Conservation (phyloP, 2,113 vertebrate genomes). For the Chaetodon auriga region DNA sequence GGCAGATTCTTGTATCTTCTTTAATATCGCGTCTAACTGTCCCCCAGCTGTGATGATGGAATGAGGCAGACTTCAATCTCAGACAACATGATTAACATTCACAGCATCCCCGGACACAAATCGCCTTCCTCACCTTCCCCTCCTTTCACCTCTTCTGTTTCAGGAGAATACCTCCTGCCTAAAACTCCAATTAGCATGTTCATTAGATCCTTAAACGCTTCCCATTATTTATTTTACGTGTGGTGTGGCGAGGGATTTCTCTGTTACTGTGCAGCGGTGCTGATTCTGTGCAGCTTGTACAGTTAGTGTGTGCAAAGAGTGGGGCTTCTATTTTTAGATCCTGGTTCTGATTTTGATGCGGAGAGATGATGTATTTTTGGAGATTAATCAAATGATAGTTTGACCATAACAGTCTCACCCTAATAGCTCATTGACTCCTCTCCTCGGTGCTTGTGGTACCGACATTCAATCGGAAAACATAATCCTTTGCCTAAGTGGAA, state of each 20-base stretch:
- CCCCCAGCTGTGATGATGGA: constrained; percentile 29
- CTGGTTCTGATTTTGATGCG: constrained; percentile 27
- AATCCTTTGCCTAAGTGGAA: constrained; percentile 65
- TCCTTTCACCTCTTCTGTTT: constrained; percentile 14
- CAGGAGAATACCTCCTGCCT: constrained; percentile 1
- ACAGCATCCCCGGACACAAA: constrained; percentile 39
- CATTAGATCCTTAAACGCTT: constrained; percentile 23
- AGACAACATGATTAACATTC: constrained; percentile 59
- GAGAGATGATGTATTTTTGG: constrained; percentile 34
- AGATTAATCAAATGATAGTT: constrained; percentile 38
- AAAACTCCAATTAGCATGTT: constrained; percentile 21
- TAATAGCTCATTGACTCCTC: constrained; percentile 31
- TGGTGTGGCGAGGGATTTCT: not conserved
- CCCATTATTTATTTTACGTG: not conserved
- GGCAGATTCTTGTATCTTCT: constrained; percentile 23
- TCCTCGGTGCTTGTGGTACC: constrained; percentile 11
- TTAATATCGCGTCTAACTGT: constrained; percentile 58
- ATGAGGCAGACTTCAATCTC: constrained; percentile 51
- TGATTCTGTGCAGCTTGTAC: constrained; percentile 29
- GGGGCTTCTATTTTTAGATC: constrained; percentile 54
- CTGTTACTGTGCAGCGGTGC: constrained; percentile 18
- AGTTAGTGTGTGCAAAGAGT: constrained; percentile 18
- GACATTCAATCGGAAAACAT: constrained; percentile 52
- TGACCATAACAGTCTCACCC: constrained; percentile 15
- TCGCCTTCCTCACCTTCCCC: constrained; percentile 30